phyloP scores from a whole-genome alignment of 1,140 invertebrate species.

The Brachionus rotundiformis region DNA sequence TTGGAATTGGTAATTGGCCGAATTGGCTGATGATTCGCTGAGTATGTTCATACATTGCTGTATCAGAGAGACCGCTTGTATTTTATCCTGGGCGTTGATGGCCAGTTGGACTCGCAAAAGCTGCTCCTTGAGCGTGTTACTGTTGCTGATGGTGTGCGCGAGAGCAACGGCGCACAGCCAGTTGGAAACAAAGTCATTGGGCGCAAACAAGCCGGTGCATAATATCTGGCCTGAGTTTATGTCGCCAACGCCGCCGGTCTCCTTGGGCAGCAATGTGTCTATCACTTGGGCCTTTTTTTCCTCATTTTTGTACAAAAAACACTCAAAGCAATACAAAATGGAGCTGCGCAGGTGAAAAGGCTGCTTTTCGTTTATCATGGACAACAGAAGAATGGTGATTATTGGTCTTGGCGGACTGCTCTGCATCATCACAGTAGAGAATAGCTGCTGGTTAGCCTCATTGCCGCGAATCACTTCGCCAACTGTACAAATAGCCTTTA shows the following conservation, averaged over 20 bases:
- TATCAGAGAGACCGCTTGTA: conserved; percentile 80
- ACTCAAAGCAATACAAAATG: conserved; percentile 94
- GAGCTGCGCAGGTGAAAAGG: conserved; percentile 85
- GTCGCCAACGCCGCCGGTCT: conserved; percentile 54
- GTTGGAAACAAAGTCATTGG: conserved; percentile 81
- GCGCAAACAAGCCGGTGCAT: conserved; percentile 86
- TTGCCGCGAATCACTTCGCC: conserved; percentile 91
- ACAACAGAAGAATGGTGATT: conserved; percentile 90
- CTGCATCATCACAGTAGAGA: conserved; percentile 86
- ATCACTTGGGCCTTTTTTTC: conserved; percentile 57
- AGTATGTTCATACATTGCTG: conserved; percentile 81
- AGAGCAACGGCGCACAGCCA: conserved; percentile 93
- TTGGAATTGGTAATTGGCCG: conserved; percentile 74
- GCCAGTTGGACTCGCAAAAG: conserved; percentile 86
- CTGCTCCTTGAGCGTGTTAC: conserved; percentile 84
- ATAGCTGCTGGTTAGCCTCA: conserved; percentile 84
- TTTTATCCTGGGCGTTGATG: conserved; percentile 70
- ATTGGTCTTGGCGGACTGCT: conserved; percentile 85
- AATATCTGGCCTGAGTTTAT: conserved; percentile 80
- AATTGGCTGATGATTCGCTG: conserved; percentile 68
- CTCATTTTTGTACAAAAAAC: conserved; percentile 90
- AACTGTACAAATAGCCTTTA: conserved; percentile 83
- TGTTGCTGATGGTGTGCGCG: conserved; percentile 84
- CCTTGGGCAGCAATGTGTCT: conserved; percentile 54
- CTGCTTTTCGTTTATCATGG: conserved; percentile 98